Evolutionary conservation across 2,888 invertebrate genomes (phyloP).

Genomic region (Tetragonisca angustula): DNA sequence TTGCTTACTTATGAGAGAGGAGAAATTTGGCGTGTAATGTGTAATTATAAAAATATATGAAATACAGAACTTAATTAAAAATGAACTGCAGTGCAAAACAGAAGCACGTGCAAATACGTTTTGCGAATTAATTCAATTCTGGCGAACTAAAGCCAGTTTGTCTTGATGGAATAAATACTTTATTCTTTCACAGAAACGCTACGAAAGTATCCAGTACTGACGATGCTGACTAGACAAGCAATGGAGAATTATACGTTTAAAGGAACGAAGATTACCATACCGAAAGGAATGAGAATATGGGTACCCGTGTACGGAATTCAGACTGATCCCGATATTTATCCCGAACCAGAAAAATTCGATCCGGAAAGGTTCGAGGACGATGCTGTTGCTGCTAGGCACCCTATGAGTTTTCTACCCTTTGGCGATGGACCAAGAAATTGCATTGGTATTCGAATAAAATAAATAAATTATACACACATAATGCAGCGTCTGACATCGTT

Average conservation of each 20-base stretch:
- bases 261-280: slow-evolving; percentile 69
- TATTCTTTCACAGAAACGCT: slow-evolving; percentile 80
- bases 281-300: slow-evolving; percentile 56
- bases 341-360: slow-evolving; percentile 64
- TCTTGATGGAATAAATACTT: neutral
- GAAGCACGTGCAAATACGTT: no score
- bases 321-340: slow-evolving; percentile 56
- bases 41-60: no score
- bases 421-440: slow-evolving; percentile 80
- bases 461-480: no score
- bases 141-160: no score
- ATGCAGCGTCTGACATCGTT: no score
- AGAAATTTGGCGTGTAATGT: no score
- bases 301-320: slow-evolving; percentile 72
- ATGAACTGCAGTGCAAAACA: no score
- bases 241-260: slow-evolving; percentile 69
- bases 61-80: no score
- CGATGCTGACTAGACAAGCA: slow-evolving; percentile 75
- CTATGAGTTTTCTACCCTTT: slow-evolving; percentile 75
- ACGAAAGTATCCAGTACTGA: slow-evolving; percentile 83
- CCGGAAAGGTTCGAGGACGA: slow-evolving; percentile 76
- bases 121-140: no score
- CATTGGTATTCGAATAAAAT: neutral
- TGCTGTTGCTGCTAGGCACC: slow-evolving; percentile 64
- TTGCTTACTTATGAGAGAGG: no score